Evolutionary conservation across 1,140 invertebrate species (phyloP), one percentile per base, ranked within the genome.

Genomic region (Trissolcus basalis): DNA sequence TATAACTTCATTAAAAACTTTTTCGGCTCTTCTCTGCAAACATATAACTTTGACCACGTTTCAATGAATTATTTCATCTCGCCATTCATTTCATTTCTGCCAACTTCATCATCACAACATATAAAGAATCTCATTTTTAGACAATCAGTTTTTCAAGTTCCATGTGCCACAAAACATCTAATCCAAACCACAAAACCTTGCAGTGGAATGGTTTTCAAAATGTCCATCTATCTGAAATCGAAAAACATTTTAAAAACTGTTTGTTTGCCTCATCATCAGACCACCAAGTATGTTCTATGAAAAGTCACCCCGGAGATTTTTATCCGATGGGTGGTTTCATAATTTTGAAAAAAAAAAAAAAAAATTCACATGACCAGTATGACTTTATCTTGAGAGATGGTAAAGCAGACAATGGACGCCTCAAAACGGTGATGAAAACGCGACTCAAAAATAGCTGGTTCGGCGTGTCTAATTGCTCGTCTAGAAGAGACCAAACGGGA

Each of bases 401-500:
- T 27, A 13, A 13, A 2, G 43, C 9, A 8, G 13, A 44, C 12
- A n/a, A 44, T 13, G 8, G 74, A 49, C 47, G 47, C 41, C 7
- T 12, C 45, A 50, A 50, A 69, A 77, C 49, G 60, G 13, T 43
- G 48, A 59, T 47, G 63, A 43, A 53, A 45, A 67, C 27, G 50
- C 47, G 59, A 53, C 15, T 39, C 19, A 3, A 8, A 45, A 54
- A 32, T 8, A 9, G 59, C 14, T 9, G 16, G 10, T 9, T n/a
- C 67, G 51, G 73, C 79, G 68, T 71, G 50, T 63, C 80, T 43
- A 79, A 81, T 82, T 55, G 71, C 45, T 72, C 75, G 76, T 67
- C 72, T 53, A 68, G 73, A 80, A 81, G 80, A 80, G 67, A 80
- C 80, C 78, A 80, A 80, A 80, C 71, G 54, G 76, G 61, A 71